Base-by-base conservation (phyloP, 2,113 vertebrate genomes). In the Ivindomyrus marchei region DNA sequence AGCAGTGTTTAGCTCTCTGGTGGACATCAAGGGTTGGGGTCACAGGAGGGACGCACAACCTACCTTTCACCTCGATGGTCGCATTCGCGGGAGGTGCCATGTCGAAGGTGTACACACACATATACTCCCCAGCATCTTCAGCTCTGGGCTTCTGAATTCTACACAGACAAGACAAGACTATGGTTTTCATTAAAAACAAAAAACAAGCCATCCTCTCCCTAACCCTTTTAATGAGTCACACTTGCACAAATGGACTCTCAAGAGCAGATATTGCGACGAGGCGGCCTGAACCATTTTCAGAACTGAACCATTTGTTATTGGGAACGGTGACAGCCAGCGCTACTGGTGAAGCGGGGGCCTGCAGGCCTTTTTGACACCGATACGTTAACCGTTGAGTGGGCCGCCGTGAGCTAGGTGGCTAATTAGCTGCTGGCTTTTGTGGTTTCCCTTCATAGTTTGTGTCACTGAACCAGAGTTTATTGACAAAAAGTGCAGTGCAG, bases 61-160 rank as follows among this genome's bases (percentile, higher is more conserved):
- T 98, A 99, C 98, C 98, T 99, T 98, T 98, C 77, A 99, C 97
- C 95, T 99, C 97, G 92, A 99, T 99, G 92, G 98, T 98, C 88
- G 97, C 97, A n/a, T 99, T 99, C 94, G 97, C 98, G 92, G 97
- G 94, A 27, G 98, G 98, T 10, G 97, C 96, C 91, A 92, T 96
- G 88, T 95, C 91, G 92, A 99, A 99, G 91, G 97, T 96, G 94
- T 97, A 99, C 87, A 99, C 97, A 58, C 98, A 99, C 95, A 98
- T 96, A 94, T 99, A 99, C 93, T 99, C 98, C 46, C 98, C 98
- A 6, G 98, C 97, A 93, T 97, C 97, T 0, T 99, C 98, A 17
- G 98, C 96, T 93, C 97, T 96, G 42, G 98, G 96, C 95, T 98
- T 99, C 89, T 1, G 88, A 93, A 99, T 96, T 95, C 98, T 99